Evolutionary conservation across 37 sponge, comb jelly and placozoan genomes (phyloP), one percentile per base, ranked within the genome.

Genomic region (Axinella damicornis): DNA sequence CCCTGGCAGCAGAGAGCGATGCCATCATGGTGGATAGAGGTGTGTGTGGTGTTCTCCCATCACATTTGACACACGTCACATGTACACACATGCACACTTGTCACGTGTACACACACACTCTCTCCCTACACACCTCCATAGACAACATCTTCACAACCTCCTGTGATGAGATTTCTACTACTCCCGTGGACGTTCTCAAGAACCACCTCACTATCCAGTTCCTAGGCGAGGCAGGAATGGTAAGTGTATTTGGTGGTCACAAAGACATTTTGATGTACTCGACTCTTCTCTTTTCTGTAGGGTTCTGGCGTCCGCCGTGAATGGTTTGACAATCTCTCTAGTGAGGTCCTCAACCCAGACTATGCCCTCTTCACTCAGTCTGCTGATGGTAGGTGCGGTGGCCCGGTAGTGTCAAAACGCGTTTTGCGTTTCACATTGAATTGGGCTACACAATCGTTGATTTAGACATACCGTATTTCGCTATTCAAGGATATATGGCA

Each of bases 291-390:
- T 93, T 46, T 46, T 9, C 46, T 9, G 9, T 46, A 46, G 46
- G 46, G 98, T 57, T 70, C 96, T 60, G 98, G 98, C 25, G 98
- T 98, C 4, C 80, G 77, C 41, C 70, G 96, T 32, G 98, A 98
- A 72, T 98, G 95, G 93, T 98, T 98, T 78, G 90, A 98, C 64
- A 79, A 74, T 63, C 88, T 98, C 70, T 95, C 98, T 28, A 41
- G 65, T 64, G 98, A 98, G 58, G 72, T 98, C 27, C 88, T 98
- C 55, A 98, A 98, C 79, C 96, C 96, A 28, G 96, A 98, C 89
- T 98, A 98, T 73, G 98, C 98, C 12, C 98, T 98, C 18, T 98
- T 98, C 79, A 95, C 93, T 12, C 95, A 87, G 61, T 98, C 98
- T 30, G 84, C 94, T 30, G 96, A 98, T 89, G 98, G 98, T 85